phyloP scores from a whole-genome alignment of 1,140 invertebrate genomes.

The Formica exsecta region DNA sequence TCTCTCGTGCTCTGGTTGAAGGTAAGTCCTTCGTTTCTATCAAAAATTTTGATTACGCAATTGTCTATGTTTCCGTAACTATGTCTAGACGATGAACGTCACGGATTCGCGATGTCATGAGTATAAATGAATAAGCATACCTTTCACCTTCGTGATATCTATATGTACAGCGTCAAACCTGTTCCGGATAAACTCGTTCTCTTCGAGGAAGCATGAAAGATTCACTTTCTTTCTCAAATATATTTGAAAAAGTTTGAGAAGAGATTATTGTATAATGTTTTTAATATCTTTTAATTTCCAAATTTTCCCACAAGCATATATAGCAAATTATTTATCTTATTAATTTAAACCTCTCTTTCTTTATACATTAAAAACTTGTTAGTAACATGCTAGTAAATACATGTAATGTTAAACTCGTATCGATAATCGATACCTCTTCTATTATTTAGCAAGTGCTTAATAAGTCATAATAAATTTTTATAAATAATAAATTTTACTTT shows the following conservation, averaged over 20 bases:
- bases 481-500: not conserved
- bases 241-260: not conserved
- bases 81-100: constrained; percentile 66
- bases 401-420: not conserved
- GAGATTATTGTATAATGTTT: not conserved
- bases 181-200: constrained; percentile 74
- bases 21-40: constrained; percentile 82
- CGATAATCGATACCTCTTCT: not conserved
- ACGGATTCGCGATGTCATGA: constrained; percentile 73
- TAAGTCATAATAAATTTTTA: not conserved
- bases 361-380: not conserved
- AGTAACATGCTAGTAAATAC: not conserved
- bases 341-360: not conserved
- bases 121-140: constrained; percentile 75
- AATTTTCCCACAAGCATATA: not conserved
- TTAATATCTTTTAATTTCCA: not conserved
- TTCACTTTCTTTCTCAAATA: constrained; percentile 68
- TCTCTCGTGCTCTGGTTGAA: constrained; percentile 88
- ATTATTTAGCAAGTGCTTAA: too few relatives aligned
- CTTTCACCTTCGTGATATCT: constrained; percentile 80
- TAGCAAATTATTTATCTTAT: not conserved
- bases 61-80: constrained; percentile 42
- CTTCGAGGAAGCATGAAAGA: constrained; percentile 3
- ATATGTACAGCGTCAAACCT: constrained; percentile 59
- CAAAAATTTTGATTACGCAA: constrained; percentile 68